These are phyloP conservation scores for Drosophila pallidifrons DNA, from an alignment of 1,140 invertebrate species.

Conservation along the genomic window DNA sequence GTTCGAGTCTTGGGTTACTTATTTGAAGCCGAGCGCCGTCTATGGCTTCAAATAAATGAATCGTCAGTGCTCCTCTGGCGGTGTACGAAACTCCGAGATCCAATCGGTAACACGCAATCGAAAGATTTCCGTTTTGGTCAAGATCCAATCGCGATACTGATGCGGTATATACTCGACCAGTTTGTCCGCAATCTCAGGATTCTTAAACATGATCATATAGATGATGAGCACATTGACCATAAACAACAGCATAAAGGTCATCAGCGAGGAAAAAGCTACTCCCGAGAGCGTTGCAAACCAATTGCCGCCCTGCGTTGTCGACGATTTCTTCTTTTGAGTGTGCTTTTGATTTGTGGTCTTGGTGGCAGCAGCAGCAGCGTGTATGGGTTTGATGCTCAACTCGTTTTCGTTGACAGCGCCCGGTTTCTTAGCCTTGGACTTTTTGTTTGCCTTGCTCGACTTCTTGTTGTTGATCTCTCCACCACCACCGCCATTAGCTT, in stretches of 20 bases:
- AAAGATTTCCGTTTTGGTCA: constrained; percentile 81
- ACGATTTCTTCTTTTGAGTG: constrained; percentile 67
- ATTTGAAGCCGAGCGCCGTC: constrained; percentile 75
- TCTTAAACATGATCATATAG: constrained; percentile 83
- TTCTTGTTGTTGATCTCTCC: constrained; percentile 36
- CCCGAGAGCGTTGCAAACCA: constrained; percentile 52
- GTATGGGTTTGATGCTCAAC: constrained; percentile 65
- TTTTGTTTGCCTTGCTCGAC: constrained; percentile 63
- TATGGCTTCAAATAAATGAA: constrained; percentile 85
- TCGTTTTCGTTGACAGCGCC: constrained; percentile 57
- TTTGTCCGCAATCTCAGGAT: constrained; percentile 79
- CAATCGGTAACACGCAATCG: constrained; percentile 79
- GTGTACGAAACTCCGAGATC: constrained; percentile 81
- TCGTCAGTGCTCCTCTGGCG: constrained; percentile 82
- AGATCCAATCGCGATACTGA: constrained; percentile 82
- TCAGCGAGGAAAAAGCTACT: constrained; percentile 71
- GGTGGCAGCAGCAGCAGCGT: constrained; percentile 18
- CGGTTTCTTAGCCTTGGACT: constrained; percentile 68
- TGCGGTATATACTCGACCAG: constrained; percentile 78
- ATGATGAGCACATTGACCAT: constrained; percentile 73
- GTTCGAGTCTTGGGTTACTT: constrained; percentile 31
- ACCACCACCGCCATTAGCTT: constrained; percentile 34
- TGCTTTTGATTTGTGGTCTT: constrained; percentile 61
- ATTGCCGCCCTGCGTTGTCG: constrained; percentile 28
- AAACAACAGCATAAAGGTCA: constrained; percentile 73